These are phyloP conservation scores for Torymus tubicola DNA, from an alignment of 2,888 invertebrate genomes.

Conservation along the genomic window DNA sequence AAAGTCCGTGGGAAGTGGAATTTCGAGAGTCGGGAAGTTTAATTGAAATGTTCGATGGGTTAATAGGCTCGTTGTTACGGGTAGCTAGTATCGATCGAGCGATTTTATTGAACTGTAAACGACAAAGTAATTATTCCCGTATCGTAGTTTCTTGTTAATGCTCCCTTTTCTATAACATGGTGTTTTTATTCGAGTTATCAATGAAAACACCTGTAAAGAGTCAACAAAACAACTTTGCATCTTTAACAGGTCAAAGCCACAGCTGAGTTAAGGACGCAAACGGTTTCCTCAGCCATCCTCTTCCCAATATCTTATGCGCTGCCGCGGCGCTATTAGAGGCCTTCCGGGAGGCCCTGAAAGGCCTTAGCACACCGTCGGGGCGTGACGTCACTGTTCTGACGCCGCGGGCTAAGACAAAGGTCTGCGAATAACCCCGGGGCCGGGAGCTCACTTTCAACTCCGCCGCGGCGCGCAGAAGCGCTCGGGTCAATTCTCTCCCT, in stretches of 20 bases:
- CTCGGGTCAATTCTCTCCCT: constrained; percentile 10
- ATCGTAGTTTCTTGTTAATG: no score
- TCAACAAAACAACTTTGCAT: no score
- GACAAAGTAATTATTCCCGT: no score
- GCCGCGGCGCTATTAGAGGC: constrained; percentile 71
- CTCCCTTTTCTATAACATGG: no score
- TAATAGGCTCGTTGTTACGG: not conserved
- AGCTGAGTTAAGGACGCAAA: no score
- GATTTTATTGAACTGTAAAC: no score
- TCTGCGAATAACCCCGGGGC: constrained; percentile 63
- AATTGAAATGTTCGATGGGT: constrained; percentile 36
- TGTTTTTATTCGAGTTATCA: no score
- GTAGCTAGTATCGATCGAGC: no score
- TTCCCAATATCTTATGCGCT: constrained; percentile 63
- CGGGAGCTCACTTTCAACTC: constrained; percentile 67
- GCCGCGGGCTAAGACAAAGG: constrained; percentile 71
- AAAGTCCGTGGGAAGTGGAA: no score
- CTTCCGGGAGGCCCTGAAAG: constrained; percentile 62
- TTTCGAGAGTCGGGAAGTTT: not conserved
- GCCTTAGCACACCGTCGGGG: constrained; percentile 62
- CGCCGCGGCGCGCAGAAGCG: constrained; percentile 63
- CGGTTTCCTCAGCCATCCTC: no score
- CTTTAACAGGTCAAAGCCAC: no score
- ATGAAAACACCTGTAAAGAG: no score
- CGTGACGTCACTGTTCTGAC: constrained; percentile 71